Evolutionary conservation across 2,797 vertebrate genomes (phyloP), one percentile per base, ranked within the genome.

Genomic region (Sebastes melanostomus): DNA sequence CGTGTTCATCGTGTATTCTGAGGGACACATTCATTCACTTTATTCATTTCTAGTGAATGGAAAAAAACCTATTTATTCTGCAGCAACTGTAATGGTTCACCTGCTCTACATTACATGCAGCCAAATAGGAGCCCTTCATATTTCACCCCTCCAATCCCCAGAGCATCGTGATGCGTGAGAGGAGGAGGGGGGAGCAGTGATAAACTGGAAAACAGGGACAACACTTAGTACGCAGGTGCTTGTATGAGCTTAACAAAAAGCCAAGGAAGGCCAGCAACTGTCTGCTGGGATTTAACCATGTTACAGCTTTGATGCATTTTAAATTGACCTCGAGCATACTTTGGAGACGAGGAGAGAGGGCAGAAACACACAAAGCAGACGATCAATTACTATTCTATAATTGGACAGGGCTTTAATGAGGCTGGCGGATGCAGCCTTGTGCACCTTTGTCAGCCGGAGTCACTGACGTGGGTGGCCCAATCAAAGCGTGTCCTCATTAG

Each of bases 371-470:
- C 88, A 91, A 91, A 94, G 90, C 86, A 92, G 91, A 84, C 82
- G 84, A 95, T 95, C 94, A 95, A 96, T 95, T 96, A 94, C 90
- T 90, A 90, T 93, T 91, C 92, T 91, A 90, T 96, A 94, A 95
- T 95, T 96, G 94, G 94, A 92, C 91, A 84, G 91, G 84, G 78
- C 86, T 94, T 92, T 95, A 95, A 96, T 94, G 94, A 95, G 93
- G 90, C 92, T 87, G 80, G 86, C 54, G 92, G 94, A 96, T 94
- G 93, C 93, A 88, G 89, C 89, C 89, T 89, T 90, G 90, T 89
- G 84, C 91, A 93, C 93, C 92, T 94, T 91, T 94, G 93, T 94
- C 93, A 94, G 88, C 80, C 46, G 11, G 84, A 94, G 88, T 90
- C 92, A 90, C 89, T 84, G 85, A 90, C 76, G 87, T 88, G 85